Percentiles rank a stretch among this genome's conserved stretches.
phyloP scores from a whole-genome alignment of 2,888 invertebrate genomes.

The Leptothorax acervorum region DNA sequence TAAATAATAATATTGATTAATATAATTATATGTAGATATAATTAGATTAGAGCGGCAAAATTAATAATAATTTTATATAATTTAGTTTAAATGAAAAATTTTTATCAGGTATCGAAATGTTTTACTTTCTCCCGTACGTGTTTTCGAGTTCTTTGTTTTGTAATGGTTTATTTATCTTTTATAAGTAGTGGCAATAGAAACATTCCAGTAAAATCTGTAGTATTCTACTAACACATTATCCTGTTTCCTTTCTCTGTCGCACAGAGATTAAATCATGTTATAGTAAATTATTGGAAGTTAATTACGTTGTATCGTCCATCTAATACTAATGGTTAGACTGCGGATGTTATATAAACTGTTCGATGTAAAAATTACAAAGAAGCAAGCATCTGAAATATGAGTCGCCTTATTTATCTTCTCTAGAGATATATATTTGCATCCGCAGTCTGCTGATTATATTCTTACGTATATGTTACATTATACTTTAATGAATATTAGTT shows the following conservation, averaged over 20 bases:
- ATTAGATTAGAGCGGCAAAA: not conserved
- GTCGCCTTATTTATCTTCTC: not conserved
- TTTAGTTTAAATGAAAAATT: not conserved
- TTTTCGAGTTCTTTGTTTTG: slow-evolving; percentile 18
- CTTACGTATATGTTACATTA: not conserved
- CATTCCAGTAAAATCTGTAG: slow-evolving; percentile 24
- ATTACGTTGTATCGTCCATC: not conserved
- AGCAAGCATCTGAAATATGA: not conserved
- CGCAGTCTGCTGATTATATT: slow-evolving; percentile 14
- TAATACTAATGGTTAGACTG: not conserved
- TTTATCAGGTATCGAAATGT: not conserved
- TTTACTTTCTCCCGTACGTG: slow-evolving; percentile 37
- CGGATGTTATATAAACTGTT: slow-evolving; percentile 3
- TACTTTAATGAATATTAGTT: slow-evolving; percentile 19
- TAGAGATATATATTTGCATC: not conserved
- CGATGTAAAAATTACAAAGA: not conserved
- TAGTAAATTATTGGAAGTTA: not conserved
- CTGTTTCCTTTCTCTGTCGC: not conserved
- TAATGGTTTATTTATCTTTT: slow-evolving; percentile 43
- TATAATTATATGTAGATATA: not conserved
- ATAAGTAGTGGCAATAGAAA: slow-evolving; percentile 49
- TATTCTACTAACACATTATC: not conserved
- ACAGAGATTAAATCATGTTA: not conserved
- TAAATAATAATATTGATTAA: not conserved
- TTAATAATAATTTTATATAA: slow-evolving; percentile 10